Evolutionary conservation across 1,140 invertebrate genomes (phyloP).

Genomic region (Archivesica marissinica): DNA sequence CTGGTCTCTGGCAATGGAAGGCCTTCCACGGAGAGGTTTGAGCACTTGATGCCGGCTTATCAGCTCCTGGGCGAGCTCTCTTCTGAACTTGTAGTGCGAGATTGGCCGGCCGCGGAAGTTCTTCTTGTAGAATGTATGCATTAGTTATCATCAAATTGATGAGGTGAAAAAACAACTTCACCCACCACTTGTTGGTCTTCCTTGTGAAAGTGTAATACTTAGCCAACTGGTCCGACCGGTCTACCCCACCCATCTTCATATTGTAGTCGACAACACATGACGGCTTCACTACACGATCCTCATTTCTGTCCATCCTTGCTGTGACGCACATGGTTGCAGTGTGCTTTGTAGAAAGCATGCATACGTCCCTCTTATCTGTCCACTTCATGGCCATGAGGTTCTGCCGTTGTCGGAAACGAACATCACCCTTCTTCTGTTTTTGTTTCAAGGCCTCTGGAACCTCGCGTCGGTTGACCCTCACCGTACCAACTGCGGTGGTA

Average conservation of each 20-base stretch:
- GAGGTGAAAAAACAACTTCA: conserved; percentile 51
- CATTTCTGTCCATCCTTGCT: neutral
- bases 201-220: conserved; percentile 31
- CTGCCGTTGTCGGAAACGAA: neutral
- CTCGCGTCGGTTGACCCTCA: neutral
- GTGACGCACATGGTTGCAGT: neutral
- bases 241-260: conserved; percentile 59
- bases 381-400: conserved; percentile 20
- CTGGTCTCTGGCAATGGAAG: too few relatives aligned
- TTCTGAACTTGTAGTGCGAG: too few relatives aligned
- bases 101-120: too few relatives aligned
- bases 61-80: too few relatives aligned
- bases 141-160: conserved; percentile 30
- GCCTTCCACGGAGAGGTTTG: too few relatives aligned
- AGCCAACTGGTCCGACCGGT: conserved; percentile 45
- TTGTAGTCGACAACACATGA: conserved; percentile 1
- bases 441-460: neutral
- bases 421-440: neutral
- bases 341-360: neutral
- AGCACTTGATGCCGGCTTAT: too few relatives aligned
- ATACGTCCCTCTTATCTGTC: neutral
- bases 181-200: conserved; percentile 47
- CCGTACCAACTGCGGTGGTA: conserved; percentile 11
- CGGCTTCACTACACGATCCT: neutral
- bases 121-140: conserved; percentile 28